These are phyloP conservation scores for Monochamus alternatus DNA, from an alignment of 2,888 invertebrate genomes.

Conservation along the genomic window DNA sequence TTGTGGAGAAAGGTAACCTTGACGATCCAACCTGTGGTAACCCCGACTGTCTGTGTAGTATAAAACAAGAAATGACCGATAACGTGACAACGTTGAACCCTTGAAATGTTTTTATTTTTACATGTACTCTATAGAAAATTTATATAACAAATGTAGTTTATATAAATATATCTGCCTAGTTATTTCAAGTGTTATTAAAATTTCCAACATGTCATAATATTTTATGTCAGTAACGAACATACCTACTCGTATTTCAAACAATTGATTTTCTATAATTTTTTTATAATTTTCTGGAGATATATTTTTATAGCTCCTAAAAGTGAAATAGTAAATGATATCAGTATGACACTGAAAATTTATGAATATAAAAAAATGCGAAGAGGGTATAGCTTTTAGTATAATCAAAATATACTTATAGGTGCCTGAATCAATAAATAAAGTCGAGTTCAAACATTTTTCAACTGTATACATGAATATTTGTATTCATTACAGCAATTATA, in stretches of 20 bases:
- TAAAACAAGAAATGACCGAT: slow-evolving; percentile 43
- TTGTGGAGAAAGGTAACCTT: background rate
- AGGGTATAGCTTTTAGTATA: no score
- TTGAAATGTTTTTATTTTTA: background rate
- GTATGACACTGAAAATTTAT: no score
- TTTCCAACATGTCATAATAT: no score
- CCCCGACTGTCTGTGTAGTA: slow-evolving; percentile 51
- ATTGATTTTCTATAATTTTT: background rate
- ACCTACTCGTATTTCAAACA: no score
- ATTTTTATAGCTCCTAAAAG: background rate
- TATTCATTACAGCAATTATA: no score
- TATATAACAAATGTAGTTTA: background rate
- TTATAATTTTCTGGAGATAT: background rate
- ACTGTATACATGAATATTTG: no score
- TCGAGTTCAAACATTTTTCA: no score
- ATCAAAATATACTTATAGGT: no score
- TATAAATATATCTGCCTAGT: background rate
- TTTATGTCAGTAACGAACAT: no score
- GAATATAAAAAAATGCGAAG: no score
- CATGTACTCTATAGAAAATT: background rate
- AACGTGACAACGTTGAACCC: background rate
- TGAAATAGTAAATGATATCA: no score
- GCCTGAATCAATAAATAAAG: no score
- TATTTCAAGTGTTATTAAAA: background rate
- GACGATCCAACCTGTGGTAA: slow-evolving; percentile 48